Base-by-base conservation (phyloP, 1,140 invertebrate species). In the Zaprionus nigranus region DNA sequence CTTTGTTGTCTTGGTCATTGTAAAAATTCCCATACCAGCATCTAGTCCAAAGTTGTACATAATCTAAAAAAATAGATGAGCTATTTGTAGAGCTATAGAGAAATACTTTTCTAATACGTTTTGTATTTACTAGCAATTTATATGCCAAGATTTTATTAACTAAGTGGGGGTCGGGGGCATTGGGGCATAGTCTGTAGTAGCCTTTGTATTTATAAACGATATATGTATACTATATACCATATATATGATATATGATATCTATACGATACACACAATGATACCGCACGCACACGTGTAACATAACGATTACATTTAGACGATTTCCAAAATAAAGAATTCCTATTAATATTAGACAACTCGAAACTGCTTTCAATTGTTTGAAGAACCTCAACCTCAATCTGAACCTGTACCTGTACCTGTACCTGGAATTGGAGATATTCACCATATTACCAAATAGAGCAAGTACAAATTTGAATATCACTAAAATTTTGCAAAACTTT, bases 251-350 rank as follows among this genome's bases (percentile, higher is more conserved):
- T 49, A 24, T 22, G 46, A 12, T 24, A 20, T 22, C 46, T 51
- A 51, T 24, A 51, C 46, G 46, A 51, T 51, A 24, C 2, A 46
- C 40, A 40, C 38, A 11, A 34, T 30, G 71, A 66, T 70, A 75
- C 53, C 53, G 58, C 28, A 30, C 28, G 28, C 28, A 54, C 66
- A 24, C n/a, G 43, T 49, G 43, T 49, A 38, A 13, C 7, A 26
- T 60, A 60, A 40, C 46, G 49, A 64, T 75, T 61, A 65, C 62
- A 54, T 60, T 78, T 74, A 62, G 69, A 61, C 80, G 64, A 66
- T 81, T 84, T 84, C 78, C 78, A 85, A 81, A 84, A 84, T 85
- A 84, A 84, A 84, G 59, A 84, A 84, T 84, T 84, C 82, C 82
- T 84, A 84, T 75, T 81, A 84, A 58, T 64, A 43, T 66, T 58